Percentiles rank a stretch among this genome's conserved stretches.
Conservation (phyloP, 2,113 vertebrate species). For the Callospermophilus lateralis region DNA sequence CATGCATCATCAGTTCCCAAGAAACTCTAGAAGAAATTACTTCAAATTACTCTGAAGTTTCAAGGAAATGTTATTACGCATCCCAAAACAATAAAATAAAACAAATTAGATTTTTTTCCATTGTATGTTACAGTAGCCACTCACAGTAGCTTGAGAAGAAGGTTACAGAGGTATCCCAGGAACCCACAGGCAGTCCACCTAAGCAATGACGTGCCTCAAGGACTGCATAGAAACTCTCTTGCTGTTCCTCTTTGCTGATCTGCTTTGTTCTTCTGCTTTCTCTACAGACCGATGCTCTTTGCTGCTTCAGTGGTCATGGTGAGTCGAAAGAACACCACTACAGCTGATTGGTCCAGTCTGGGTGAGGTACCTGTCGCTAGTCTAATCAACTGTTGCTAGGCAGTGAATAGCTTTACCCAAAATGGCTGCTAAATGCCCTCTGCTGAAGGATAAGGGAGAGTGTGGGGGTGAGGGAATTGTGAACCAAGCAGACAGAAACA, state of each 20-base stretch:
- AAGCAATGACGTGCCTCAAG: not conserved
- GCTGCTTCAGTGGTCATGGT: not conserved
- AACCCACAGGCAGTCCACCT: not conserved
- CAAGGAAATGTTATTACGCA: not conserved
- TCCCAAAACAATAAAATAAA: not conserved
- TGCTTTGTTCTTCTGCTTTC: not conserved
- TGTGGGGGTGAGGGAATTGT: not conserved
- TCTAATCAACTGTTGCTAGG: not conserved
- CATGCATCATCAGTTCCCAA: not conserved
- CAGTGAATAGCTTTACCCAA: not conserved
- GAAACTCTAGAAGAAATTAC: not conserved
- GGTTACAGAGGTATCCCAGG: not conserved
- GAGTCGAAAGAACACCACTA: not conserved
- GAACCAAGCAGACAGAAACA: not conserved
- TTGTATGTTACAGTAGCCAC: not conserved
- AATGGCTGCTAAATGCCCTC: not conserved
- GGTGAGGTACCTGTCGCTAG: not conserved
- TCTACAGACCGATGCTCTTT: not conserved
- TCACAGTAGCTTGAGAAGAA: not conserved
- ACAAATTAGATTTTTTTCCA: not conserved
- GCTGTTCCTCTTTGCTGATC: not conserved
- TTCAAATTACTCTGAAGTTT: not conserved
- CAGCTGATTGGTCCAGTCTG: not conserved
- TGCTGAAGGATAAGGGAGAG: not conserved
- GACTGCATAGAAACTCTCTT: accelerated